A percentile compares a stretch with the other conserved stretches of the same genome.
These are phyloP conservation scores for Onychorhynchus coronatus DNA, from an alignment of 2,113 vertebrate species.

Conservation along the genomic window DNA sequence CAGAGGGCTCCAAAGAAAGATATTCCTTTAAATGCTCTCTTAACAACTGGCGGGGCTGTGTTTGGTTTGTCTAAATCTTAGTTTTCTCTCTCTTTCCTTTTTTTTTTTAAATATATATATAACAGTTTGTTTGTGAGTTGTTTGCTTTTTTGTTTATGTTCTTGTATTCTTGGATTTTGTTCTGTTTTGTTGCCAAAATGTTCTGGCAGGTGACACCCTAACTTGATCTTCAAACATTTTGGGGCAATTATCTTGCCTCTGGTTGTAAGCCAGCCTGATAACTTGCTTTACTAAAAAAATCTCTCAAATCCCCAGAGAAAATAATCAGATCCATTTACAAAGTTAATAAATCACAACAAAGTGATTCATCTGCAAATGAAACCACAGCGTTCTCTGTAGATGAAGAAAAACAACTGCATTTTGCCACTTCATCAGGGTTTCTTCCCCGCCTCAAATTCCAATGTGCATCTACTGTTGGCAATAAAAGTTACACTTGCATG, in stretches of 20 bases:
- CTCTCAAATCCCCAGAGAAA: conserved; percentile 63
- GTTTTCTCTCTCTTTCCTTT: neutral
- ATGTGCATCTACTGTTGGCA: conserved; percentile 71
- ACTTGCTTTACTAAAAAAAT: conserved; percentile 38
- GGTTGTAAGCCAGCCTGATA: neutral
- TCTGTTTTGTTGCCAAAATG: neutral
- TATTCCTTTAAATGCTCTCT: conserved; percentile 12
- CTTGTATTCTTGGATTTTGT: neutral
- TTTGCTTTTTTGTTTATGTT: neutral
- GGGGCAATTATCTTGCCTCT: conserved; percentile 19
- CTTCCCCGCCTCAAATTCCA: conserved; percentile 50
- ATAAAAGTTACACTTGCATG: conserved; percentile 71
- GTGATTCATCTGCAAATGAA: conserved; percentile 71
- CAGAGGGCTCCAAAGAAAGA: neutral
- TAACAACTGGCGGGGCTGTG: neutral
- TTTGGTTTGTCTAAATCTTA: neutral
- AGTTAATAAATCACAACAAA: conserved; percentile 70
- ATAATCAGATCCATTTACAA: conserved; percentile 71
- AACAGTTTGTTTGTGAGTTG: neutral
- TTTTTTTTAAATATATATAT: neutral
- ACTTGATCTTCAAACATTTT: conserved; percentile 42
- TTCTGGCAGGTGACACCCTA: conserved; percentile 28
- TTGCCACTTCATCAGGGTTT: conserved; percentile 57
- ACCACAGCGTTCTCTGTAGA: conserved; percentile 63
- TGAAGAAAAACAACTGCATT: conserved; percentile 74